Base-by-base conservation (phyloP, 2,888 invertebrate genomes). In the Graphium colonna region DNA sequence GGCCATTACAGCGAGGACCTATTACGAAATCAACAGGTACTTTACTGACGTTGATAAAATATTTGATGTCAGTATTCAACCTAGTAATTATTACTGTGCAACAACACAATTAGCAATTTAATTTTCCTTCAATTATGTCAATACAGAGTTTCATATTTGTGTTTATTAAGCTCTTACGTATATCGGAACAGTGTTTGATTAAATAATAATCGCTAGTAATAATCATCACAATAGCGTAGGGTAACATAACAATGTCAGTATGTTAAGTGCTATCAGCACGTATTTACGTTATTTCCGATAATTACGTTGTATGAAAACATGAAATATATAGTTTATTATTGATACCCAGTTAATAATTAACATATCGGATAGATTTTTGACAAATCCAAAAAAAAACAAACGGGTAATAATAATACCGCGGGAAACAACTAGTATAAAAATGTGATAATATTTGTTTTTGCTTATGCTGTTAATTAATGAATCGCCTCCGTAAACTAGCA, bases 11-110 rank as follows among this genome's bases (percentile, higher is more conserved):
- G 36, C 5, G 54, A 56, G 3, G 10, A 28, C 26, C 33, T 49
- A 13, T 36, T 46, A 21, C 45, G 54, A 13, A 51, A 42, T 39
- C 53, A 57, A 21, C 54, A 57, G 56, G 60, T 60, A 56, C 9
- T 39, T 21, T 42, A 26, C 1, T 9, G n/a, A 38, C 12, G 18
- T 33, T 28, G 12, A 39, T 49, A 43, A 17, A 38, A 10, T 38
- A 45, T 33, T 13, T 38, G n/a, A 15, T 38, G 39, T 26, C 33
- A 33, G 10, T 33, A 10, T 33, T 33, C 10, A 33, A 33, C 2
- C 9, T 10, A 10, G 3, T 33, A 10, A 7, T 10, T 33, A 10
- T 33, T 33, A 33, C 7, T 33, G n/a, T 33, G 7, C n/a, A n/a
- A 3, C 33, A 10, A 44, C 16, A 31, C 31, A 44, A 12, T 12